Percentiles rank a stretch among this genome's conserved stretches.
Conservation (phyloP, 2,797 vertebrate species). For the Eulemur albifrons region DNA sequence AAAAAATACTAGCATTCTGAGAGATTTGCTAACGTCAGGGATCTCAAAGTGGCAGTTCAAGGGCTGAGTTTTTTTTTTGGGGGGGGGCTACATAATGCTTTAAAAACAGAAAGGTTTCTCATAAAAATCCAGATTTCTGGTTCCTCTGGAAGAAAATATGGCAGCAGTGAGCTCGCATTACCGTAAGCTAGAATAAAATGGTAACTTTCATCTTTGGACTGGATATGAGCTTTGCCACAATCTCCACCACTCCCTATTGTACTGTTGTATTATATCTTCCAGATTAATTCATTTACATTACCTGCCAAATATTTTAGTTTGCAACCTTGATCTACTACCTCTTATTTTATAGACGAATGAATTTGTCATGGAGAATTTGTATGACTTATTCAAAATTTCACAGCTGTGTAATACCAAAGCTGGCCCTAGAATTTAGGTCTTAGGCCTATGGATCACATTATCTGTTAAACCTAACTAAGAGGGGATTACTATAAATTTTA, state of each 20-base stretch:
- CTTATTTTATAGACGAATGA: not conserved
- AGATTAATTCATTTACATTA: not conserved
- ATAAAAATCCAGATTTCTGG: not conserved
- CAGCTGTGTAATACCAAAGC: not conserved
- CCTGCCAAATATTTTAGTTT: conserved; percentile 19
- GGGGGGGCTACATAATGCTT: not conserved
- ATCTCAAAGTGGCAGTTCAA: not conserved
- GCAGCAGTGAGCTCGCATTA: not conserved
- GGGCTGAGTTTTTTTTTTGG: not conserved
- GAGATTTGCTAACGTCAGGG: not conserved
- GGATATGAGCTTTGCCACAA: not conserved
- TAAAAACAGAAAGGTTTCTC: not conserved
- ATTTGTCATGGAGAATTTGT: not conserved
- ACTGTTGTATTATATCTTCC: not conserved
- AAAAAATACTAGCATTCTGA: not conserved
- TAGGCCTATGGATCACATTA: not conserved
- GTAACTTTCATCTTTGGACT: not conserved
- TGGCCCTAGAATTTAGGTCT: not conserved
- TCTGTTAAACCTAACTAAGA: conserved; percentile 5
- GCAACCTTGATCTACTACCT: not conserved
- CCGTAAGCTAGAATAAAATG: not conserved
- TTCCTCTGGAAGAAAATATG: not conserved
- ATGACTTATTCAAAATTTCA: conserved; percentile 21
- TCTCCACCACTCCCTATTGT: not conserved
- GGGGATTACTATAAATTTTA: not conserved